Conservation (phyloP, 2,113 vertebrate species). For the Rutilus rutilus region DNA sequence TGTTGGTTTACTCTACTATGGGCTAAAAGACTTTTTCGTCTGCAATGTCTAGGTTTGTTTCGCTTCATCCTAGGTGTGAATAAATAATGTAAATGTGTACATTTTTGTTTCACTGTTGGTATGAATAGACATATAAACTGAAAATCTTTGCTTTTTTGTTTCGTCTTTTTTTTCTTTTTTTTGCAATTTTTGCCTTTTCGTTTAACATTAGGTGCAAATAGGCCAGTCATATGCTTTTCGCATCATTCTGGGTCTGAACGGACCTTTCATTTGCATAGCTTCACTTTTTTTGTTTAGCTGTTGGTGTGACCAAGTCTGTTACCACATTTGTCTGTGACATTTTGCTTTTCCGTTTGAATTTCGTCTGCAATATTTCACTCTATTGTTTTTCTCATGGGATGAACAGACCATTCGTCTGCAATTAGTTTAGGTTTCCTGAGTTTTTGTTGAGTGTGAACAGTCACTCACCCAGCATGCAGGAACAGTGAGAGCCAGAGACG, state of each 20-base stretch:
- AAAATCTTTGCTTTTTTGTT: too few species aligned
- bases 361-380: background rate
- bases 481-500: constrained; percentile 98
- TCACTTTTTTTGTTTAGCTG: background rate
- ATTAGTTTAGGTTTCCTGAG: background rate
- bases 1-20: background rate
- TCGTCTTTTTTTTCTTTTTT: background rate
- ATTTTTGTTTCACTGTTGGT: background rate
- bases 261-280: background rate
- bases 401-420: background rate
- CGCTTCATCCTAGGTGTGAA: background rate
- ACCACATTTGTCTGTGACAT: background rate
- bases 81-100: background rate
- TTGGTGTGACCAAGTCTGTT: background rate
- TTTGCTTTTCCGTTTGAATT: background rate
- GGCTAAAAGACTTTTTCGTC: background rate
- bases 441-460: background rate
- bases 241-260: background rate
- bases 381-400: background rate
- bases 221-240: background rate
- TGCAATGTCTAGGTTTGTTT: background rate
- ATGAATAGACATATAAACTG: background rate
- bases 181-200: background rate
- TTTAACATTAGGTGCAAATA: background rate
- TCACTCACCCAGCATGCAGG: constrained; percentile 91